Base-by-base conservation (phyloP, 2,888 invertebrate species). In the Cephalotes varians region DNA sequence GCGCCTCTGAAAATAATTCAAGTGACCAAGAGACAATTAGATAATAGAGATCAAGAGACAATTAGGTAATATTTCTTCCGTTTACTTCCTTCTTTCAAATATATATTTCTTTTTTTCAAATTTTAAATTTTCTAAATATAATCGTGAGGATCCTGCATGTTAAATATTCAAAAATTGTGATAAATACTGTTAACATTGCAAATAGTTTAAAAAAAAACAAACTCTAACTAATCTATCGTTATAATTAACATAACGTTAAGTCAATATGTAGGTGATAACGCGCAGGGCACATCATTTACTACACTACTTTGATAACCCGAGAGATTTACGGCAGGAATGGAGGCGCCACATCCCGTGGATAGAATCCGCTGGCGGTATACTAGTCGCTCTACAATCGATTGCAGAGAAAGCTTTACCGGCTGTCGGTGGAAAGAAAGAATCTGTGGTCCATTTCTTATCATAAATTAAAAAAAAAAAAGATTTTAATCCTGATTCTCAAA, bases 341-440 rank as follows among this genome's bases (percentile, higher is more conserved):
- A 73, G 80, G 80, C 80, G 80, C 80, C 80, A 79, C 79, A n/a
- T 73, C 21, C 31, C 71, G 12, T 51, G 37, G 34, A 34, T 44
- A 69, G 67, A 47, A 67, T 56, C 77, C 6, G 6, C 77, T 54
- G 77, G 77, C 18, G 67, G 69, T 79, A 69, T 34, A 69, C 67
- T 56, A n/a, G 69, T 25, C 62, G 21, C 25, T 44, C 18, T 60
- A n/a, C 60, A 51, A 80, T 80, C 72, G 73, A 80, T 62, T 49
- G 60, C 15, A 62, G 80, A 37, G 15, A 60, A 65, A 73, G 62
- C 80, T 62, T 80, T 80, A 80, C 80, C 80, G 80, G 73, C 80
- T 12, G 80, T 31, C 40, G 80, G 49, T 80, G 56, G 18, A 18
- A 34, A 28, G 21, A 25, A 56, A 25, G 28, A 21, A 51, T 65